Percentiles rank a stretch among this genome's conserved stretches.
Evolutionary conservation across 2,797 vertebrate species (phyloP).

Genomic region (Melopsittacus undulatus): DNA sequence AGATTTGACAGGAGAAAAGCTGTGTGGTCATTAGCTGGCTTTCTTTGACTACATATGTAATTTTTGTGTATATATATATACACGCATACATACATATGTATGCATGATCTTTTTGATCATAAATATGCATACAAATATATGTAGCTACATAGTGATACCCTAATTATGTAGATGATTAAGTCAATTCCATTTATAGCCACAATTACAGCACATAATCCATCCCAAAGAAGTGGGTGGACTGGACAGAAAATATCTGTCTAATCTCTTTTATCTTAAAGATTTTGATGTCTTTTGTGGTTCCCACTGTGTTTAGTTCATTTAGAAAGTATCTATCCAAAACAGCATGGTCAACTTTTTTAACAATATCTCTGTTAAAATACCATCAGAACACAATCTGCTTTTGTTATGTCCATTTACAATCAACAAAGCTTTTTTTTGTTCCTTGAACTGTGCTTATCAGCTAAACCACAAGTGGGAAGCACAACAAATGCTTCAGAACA

Average conservation of each 20-base stretch:
- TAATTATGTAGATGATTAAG: background rate
- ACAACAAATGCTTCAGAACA: slow-evolving; percentile 49
- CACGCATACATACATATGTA: background rate
- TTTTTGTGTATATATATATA: background rate
- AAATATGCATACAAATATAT: background rate
- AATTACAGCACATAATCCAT: background rate
- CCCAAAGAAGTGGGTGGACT: background rate
- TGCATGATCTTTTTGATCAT: background rate
- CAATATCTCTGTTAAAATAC: slow-evolving; percentile 13
- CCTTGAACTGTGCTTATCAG: slow-evolving; percentile 47
- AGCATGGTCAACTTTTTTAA: background rate
- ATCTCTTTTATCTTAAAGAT: background rate
- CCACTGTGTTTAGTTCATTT: background rate
- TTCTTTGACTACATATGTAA: background rate
- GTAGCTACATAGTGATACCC: background rate
- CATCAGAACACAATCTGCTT: slow-evolving; percentile 31
- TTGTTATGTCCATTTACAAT: background rate
- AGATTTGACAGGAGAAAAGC: background rate
- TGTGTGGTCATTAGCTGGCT: background rate
- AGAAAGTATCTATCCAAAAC: background rate
- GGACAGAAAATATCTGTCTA: background rate
- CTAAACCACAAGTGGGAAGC: slow-evolving; percentile 56
- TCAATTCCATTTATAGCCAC: background rate
- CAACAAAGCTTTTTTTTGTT: slow-evolving; percentile 52
- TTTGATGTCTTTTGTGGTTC: background rate